Evolutionary conservation across 2,888 invertebrate species (phyloP), one percentile per base, ranked within the genome.

Genomic region (Adelognathus sp.): DNA sequence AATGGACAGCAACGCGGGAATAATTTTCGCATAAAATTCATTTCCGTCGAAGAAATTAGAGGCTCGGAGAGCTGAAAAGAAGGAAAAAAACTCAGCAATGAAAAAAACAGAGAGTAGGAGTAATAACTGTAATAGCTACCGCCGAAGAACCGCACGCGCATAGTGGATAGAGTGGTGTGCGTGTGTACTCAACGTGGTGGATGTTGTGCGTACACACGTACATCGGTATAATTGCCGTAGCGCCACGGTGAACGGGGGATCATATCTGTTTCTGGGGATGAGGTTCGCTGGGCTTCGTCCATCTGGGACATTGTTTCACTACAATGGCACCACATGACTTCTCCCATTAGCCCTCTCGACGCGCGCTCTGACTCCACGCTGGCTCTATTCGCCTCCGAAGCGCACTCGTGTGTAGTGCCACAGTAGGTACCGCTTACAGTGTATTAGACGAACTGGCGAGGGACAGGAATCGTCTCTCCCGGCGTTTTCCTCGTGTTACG

Each of bases 291-390:
- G 70, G 66, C 74, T 76, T 52, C 46, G 72, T 78, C 81, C 79
- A 81, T 82, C 79, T 83, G 79, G 52, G 76, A 67, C 60, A 80
- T 79, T 82, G 79, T 80, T 76, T 76, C 61, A 33, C 66, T 44
- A 82, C 81, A 82, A 82, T 79, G 56, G 79, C 79, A 64, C 82
- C 60, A 69, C 82, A 81, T 78, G 82, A 82, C 81, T 78, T 80
- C 79, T 81, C 78, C 74, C 81, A 82, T 82, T 82, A 82, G 76
- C 60, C 76, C 63, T 44, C 71, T 76, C 76, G 63, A 76, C 36
- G 54, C 60, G 60, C 27, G 60, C 27, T 21, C 41, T 41, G 39
- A 39, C 14, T 7, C 36, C 36, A n/a, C 36, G 33, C 66, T 67
- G 39, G 14, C 39, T 67, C 54, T 39, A 54, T 27, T 27, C 50